phyloP scores from a whole-genome alignment of 1,140 invertebrate species.

The Drosophila ficusphila region DNA sequence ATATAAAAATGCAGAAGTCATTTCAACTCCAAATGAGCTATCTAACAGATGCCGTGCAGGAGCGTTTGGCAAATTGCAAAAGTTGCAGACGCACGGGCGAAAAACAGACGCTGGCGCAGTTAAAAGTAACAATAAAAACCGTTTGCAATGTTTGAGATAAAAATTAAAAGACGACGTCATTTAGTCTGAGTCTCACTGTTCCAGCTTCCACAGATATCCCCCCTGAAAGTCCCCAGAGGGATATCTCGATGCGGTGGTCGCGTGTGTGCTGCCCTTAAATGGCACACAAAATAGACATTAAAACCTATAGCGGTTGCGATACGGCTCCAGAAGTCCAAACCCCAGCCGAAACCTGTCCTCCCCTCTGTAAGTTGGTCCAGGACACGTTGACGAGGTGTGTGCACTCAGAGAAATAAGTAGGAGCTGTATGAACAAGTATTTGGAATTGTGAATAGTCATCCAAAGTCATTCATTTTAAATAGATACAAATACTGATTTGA shows the following conservation, averaged over 20 bases:
- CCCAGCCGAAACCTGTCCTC: not conserved
- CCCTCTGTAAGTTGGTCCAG: conserved; percentile 27
- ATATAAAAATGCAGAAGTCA: conserved; percentile 32
- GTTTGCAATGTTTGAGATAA: conserved; percentile 82
- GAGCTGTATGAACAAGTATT: too few species aligned
- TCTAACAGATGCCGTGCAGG: conserved; percentile 64
- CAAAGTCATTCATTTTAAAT: too few species aligned
- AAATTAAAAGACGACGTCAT: conserved; percentile 83
- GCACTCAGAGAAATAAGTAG: not conserved
- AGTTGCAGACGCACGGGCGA: conserved; percentile 45
- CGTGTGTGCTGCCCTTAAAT: conserved; percentile 76
- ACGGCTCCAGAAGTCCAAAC: conserved; percentile 22
- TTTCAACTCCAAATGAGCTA: conserved; percentile 34
- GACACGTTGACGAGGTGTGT: conserved; percentile 48
- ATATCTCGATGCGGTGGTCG: conserved; percentile 39
- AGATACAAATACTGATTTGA: too few species aligned
- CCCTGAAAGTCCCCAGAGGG: conserved; percentile 9
- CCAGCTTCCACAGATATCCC: conserved; percentile 1
- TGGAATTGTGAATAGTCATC: too few species aligned
- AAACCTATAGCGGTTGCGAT: conserved; percentile 52
- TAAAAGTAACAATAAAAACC: conserved; percentile 81
- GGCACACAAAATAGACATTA: conserved; percentile 78
- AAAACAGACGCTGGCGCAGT: conserved; percentile 72
- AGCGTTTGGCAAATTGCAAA: conserved; percentile 69
- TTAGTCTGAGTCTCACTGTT: conserved; percentile 36